These are phyloP conservation scores for Orthonevra nobilis DNA, from an alignment of 2,888 invertebrate species.

Conservation along the genomic window DNA sequence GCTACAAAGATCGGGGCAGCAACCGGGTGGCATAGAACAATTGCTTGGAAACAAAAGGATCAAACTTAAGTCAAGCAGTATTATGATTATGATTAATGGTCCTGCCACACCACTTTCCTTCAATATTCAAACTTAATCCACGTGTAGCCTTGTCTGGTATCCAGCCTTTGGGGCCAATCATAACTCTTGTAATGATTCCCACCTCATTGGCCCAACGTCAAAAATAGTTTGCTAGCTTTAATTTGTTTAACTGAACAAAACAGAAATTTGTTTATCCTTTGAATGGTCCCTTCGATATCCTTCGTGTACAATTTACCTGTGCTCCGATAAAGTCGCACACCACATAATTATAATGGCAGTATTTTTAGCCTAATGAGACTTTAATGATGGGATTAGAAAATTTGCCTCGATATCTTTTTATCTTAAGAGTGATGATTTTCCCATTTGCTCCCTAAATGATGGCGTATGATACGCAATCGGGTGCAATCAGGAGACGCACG, in stretches of 20 bases:
- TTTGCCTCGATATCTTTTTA: background rate
- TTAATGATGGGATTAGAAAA: slow-evolving; percentile 54
- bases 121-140: slow-evolving; percentile 18
- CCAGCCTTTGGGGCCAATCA: background rate
- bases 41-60: slow-evolving; percentile 37
- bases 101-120: background rate
- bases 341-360: slow-evolving; percentile 17
- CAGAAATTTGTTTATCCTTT: slow-evolving; percentile 17
- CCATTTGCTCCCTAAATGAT: slow-evolving; percentile 8
- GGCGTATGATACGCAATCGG: slow-evolving; percentile 21
- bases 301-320: no score
- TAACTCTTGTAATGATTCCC: no score
- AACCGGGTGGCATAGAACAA: slow-evolving; percentile 14
- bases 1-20: background rate
- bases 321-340: slow-evolving; percentile 33
- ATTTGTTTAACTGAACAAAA: slow-evolving; percentile 22
- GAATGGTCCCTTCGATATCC: no score
- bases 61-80: slow-evolving; percentile 8
- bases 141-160: slow-evolving; percentile 4
- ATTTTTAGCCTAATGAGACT: slow-evolving; percentile 50
- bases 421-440: slow-evolving; percentile 41
- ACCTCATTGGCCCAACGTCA: background rate
- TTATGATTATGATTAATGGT: slow-evolving; percentile 36
- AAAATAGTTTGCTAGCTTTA: slow-evolving; percentile 17
- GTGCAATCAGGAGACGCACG: slow-evolving; percentile 25